Base-by-base conservation (phyloP, 1,140 invertebrate species). In the Charaxes varanes region DNA sequence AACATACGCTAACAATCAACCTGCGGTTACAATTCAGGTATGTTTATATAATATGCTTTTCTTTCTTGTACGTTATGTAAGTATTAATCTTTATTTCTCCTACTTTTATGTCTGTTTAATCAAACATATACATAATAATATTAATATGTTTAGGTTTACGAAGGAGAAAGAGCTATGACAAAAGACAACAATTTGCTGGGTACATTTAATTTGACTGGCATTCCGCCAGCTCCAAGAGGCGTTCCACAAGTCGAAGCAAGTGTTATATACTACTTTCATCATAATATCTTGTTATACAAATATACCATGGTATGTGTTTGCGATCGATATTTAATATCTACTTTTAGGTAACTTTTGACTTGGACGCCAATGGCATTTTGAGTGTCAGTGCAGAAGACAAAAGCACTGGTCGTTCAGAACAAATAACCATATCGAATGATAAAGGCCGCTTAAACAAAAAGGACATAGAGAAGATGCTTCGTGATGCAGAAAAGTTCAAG, bases 391-490 rank as follows among this genome's bases (percentile, higher is more conserved):
- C 94, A 4, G 88, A 89, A 62, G 94, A 96, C 49, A 89, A 84
- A 50, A 92, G 90, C 38, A 93, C 91, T 2, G 92, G 92, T 10
- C 91, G 89, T 38, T 88, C 88, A 1, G 91, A 94, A 61, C 89
- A 89, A 53, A 93, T 94, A 41, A 91, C 93, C 14, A 97, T 97
- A 38, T 95, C 93, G 12, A 98, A 98, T 63, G 96, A 98, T 65
- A 97, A 97, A 71, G 95, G 96, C 2, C 89, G 96, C 11, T 85
- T 98, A 2, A 92, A 90, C 12, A 95, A 97, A 66, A 92, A 93
- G 13, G 95, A 98, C 58, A 98, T 98, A 53, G 94, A 97, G 57
- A 86, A 91, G 16, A 98, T 98, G 96, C 86, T 98, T 6, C 74
- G 86, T n/a, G 92, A 93, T 17, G 91, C 92, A 4, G 90, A 92